phyloP scores from a whole-genome alignment of 2,888 invertebrate species.

The Leptinotarsa juncta region DNA sequence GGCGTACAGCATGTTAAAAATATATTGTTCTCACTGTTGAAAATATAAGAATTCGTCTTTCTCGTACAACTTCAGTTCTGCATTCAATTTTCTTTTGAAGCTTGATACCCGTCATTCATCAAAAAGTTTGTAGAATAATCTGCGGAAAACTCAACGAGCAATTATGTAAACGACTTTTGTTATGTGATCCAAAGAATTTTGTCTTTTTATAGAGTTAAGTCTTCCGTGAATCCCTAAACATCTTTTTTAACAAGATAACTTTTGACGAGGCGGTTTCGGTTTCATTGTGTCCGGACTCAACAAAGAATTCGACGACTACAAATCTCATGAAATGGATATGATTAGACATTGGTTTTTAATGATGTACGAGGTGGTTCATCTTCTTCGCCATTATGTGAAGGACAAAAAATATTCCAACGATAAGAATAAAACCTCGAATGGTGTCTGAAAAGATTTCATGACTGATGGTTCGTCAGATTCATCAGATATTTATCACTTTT shows the following conservation, averaged over 20 bases:
- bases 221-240: background rate
- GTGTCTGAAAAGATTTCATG: too few relatives aligned
- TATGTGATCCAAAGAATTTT: conserved; percentile 28
- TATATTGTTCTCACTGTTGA: too few relatives aligned
- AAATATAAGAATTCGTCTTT: background rate
- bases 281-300: background rate
- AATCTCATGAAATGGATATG: background rate
- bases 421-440: too few relatives aligned
- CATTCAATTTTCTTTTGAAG: conserved; percentile 6
- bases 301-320: background rate
- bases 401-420: too few relatives aligned
- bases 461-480: background rate
- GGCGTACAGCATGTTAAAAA: too few relatives aligned
- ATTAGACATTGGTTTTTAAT: background rate
- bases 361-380: background rate
- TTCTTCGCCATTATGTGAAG: too few relatives aligned
- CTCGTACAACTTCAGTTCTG: background rate
- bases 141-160: conserved; percentile 29
- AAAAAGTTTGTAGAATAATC: conserved; percentile 27
- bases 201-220: conserved; percentile 21
- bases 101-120: conserved; percentile 11
- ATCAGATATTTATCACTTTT: too few relatives aligned
- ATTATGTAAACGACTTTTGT: conserved; percentile 34
- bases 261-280: background rate
- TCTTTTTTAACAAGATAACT: conserved; percentile 17